These are phyloP conservation scores for Diloba caeruleocephala DNA, from an alignment of 2,888 invertebrate genomes.

Conservation along the genomic window DNA sequence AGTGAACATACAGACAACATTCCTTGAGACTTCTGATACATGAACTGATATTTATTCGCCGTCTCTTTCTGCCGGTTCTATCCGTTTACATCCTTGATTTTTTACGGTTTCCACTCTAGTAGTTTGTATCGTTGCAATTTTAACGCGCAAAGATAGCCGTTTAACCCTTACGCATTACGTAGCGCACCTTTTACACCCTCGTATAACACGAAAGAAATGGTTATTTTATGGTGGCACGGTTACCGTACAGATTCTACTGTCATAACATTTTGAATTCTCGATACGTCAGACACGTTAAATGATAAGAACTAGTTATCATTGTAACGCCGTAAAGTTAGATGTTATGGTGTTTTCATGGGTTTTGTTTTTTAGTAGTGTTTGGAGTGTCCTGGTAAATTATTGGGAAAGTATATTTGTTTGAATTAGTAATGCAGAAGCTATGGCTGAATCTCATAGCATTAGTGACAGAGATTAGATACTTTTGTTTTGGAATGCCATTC, in stretches of 20 bases:
- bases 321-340: slow-evolving; percentile 59
- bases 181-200: slow-evolving; percentile 79
- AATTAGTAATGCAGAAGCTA: too few relatives aligned
- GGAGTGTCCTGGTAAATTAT: slow-evolving; percentile 3
- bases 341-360: slow-evolving; percentile 61
- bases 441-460: too few relatives aligned
- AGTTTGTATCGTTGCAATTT: slow-evolving; percentile 86
- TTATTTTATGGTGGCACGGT: slow-evolving; percentile 81
- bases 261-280: slow-evolving; percentile 86
- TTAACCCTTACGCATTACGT: slow-evolving; percentile 74
- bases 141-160: slow-evolving; percentile 84
- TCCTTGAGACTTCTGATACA: too few relatives aligned
- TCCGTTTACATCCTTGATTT: slow-evolving; percentile 67
- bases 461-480: too few relatives aligned
- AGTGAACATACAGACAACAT: not conserved
- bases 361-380: slow-evolving; percentile 25
- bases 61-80: slow-evolving; percentile 29
- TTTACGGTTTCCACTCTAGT: slow-evolving; percentile 85
- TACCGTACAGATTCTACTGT: slow-evolving; percentile 79
- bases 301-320: slow-evolving; percentile 76
- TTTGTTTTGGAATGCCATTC: too few relatives aligned
- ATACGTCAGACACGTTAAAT: slow-evolving; percentile 77
- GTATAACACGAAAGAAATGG: slow-evolving; percentile 86
- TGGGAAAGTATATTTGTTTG: not conserved
- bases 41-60: slow-evolving; percentile 2